These are phyloP conservation scores for Pterocles orientalis DNA, from an alignment of 2,113 vertebrate genomes.

Conservation along the genomic window DNA sequence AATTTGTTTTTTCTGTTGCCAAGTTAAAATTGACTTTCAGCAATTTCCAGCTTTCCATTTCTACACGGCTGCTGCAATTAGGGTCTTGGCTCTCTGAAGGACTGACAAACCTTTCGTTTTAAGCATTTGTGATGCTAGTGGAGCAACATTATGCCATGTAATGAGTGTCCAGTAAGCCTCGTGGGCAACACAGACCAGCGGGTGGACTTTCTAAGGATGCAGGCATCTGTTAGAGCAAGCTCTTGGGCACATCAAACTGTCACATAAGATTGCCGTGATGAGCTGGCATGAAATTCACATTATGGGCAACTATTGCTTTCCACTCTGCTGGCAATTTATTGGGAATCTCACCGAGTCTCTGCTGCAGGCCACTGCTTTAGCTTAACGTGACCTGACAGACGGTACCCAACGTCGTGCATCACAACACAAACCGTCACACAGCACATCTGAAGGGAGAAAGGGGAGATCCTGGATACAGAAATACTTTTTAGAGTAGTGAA, in stretches of 20 bases:
- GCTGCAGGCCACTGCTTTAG: slow-evolving; percentile 25
- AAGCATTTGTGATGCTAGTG: background rate
- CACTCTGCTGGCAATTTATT: slow-evolving; percentile 41
- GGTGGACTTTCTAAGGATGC: background rate
- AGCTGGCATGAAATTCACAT: slow-evolving; percentile 58
- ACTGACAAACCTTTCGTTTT: background rate
- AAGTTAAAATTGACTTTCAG: background rate
- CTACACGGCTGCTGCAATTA: slow-evolving; percentile 18
- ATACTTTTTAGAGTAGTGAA: background rate
- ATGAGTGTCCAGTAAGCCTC: accelerated
- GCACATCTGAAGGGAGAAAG: background rate
- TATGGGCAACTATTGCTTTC: slow-evolving; percentile 56
- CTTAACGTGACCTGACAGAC: slow-evolving; percentile 56
- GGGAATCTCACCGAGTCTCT: background rate
- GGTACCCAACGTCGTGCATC: accelerated
- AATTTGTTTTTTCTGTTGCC: background rate
- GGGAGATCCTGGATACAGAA: background rate
- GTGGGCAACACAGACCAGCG: background rate
- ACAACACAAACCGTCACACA: background rate
- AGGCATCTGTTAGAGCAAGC: slow-evolving; percentile 33
- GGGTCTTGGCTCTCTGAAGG: background rate
- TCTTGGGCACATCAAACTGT: slow-evolving; percentile 2
- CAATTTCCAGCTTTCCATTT: background rate
- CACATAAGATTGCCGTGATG: background rate
- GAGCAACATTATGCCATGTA: accelerated